A percentile compares a stretch with the other conserved stretches of the same genome.
These are phyloP conservation scores for Notothenia coriiceps DNA, from an alignment of 2,113 vertebrate genomes.

Conservation along the genomic window DNA sequence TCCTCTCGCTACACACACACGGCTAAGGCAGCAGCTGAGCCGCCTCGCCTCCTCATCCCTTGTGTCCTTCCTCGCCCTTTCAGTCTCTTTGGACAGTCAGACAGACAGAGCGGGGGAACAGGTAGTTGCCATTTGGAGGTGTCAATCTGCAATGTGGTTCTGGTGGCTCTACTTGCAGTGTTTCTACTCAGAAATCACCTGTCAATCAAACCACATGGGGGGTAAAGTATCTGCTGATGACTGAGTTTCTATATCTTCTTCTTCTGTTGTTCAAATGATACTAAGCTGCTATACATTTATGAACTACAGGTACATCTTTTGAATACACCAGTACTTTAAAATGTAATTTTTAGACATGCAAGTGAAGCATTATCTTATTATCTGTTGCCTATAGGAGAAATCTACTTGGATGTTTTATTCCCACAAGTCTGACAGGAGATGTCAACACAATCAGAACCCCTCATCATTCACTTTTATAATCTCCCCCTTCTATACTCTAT, in stretches of 20 bases:
- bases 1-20: constrained; percentile 12
- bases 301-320: too few relatives aligned
- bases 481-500: too few relatives aligned
- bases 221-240: background rate
- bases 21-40: constrained; percentile 60
- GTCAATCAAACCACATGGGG: background rate
- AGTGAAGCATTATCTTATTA: too few relatives aligned
- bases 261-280: background rate
- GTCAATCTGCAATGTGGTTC: background rate
- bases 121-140: constrained; percentile 24
- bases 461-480: too few relatives aligned
- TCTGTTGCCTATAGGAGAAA: too few relatives aligned
- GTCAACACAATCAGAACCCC: too few relatives aligned
- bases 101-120: background rate
- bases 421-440: too few relatives aligned
- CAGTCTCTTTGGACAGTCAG: constrained; percentile 9
- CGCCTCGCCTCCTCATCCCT: constrained; percentile 9
- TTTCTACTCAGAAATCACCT: background rate
- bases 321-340: too few relatives aligned
- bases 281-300: too few relatives aligned
- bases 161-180: background rate
- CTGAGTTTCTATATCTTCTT: background rate
- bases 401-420: too few relatives aligned
- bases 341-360: too few relatives aligned
- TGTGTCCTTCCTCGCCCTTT: background rate